Base-by-base conservation (phyloP, 2,888 invertebrate genomes). In the Cecidostiba fungosa region DNA sequence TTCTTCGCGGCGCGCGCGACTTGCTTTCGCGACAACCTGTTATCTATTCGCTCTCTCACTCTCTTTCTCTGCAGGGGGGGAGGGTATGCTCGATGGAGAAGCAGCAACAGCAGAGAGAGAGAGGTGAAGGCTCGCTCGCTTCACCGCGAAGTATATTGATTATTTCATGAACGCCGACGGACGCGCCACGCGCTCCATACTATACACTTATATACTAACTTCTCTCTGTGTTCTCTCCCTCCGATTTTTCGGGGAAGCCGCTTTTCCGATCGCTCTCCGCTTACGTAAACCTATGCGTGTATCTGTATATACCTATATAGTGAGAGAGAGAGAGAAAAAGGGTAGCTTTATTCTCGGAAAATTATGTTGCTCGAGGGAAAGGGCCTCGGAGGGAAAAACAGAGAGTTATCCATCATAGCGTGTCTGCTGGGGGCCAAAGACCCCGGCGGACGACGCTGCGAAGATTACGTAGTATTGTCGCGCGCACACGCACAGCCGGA, bases 21-120 rank as follows among this genome's bases (percentile, higher is more conserved):
- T 70, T 43, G 66, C 50, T 82, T 69, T 74, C 47, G 70, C 89
- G 90, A 89, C 90, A 90, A 90, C 91, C 90, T 91, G 91, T 90
- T 91, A 91, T 90, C 89, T 89, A 59, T 83, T 70, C 85, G 85
- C 50, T 47, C 54, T 54, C 50, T 50, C 50, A 2, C 50, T 50
- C 47, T 70, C 70, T 23, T n/a, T 54, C 54, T 59, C 54, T 59
- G 19, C 8, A 26, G 36, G 70, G 32, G 32, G 29, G 23, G 16
- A n/a, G 32, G 36, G 32, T 29, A 70, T n/a, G n/a, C 70, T 29
- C 29, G 66, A 66, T 12, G 29, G 66, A 66, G 66, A 66, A 29
- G 62, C 36, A 39, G n/a, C 23, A n/a, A 4, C 26, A 14, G 73
- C 23, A 77, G 43, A 59, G 85, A 77, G 59, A 43, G 72, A 36